Percentiles rank a stretch among this genome's conserved stretches.
phyloP scores from a whole-genome alignment of 1,140 invertebrate species.

The Chironomus tepperi region DNA sequence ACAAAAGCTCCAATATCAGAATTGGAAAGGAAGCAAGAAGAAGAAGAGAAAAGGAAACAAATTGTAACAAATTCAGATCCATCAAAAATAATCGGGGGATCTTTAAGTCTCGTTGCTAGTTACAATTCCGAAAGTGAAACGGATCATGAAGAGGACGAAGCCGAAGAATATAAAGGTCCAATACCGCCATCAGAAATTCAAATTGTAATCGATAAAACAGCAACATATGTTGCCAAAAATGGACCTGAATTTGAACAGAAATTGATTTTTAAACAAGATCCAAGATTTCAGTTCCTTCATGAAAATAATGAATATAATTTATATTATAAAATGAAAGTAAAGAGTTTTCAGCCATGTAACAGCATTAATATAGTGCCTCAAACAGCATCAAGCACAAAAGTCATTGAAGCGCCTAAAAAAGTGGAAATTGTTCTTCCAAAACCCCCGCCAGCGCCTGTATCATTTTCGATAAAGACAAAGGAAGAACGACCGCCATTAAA shows the following conservation, averaged over 20 bases:
- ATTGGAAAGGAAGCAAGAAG: conserved; percentile 30
- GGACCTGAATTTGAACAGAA: conserved; percentile 85
- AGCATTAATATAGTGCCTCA: conserved; percentile 23
- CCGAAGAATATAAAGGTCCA: conserved; percentile 32
- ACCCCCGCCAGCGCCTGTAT: conserved; percentile 52
- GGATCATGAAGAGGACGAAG: conserved; percentile 25
- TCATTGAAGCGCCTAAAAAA: conserved; percentile 30
- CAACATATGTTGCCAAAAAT: conserved; percentile 89
- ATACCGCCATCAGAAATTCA: conserved; percentile 69
- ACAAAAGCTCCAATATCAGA: conserved; percentile 52
- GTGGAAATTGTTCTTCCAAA: conserved; percentile 34
- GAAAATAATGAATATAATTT: conserved; percentile 60
- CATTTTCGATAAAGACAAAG: conserved; percentile 72
- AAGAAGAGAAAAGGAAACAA: conserved; percentile 25
- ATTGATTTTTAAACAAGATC: conserved; percentile 76
- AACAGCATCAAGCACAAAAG: conserved; percentile 24
- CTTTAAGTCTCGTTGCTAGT: conserved; percentile 40
- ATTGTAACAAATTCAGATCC: conserved; percentile 25
- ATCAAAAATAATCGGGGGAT: conserved; percentile 40
- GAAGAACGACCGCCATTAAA: conserved; percentile 62
- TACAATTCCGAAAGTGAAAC: conserved; percentile 30
- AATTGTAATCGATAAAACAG: conserved; percentile 91
- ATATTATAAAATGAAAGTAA: conserved; percentile 60
- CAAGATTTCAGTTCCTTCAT: conserved; percentile 73
- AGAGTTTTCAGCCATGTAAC: conserved; percentile 29